phyloP scores from a whole-genome alignment of 2,888 invertebrate species.

The Leptinotarsa haldemani region DNA sequence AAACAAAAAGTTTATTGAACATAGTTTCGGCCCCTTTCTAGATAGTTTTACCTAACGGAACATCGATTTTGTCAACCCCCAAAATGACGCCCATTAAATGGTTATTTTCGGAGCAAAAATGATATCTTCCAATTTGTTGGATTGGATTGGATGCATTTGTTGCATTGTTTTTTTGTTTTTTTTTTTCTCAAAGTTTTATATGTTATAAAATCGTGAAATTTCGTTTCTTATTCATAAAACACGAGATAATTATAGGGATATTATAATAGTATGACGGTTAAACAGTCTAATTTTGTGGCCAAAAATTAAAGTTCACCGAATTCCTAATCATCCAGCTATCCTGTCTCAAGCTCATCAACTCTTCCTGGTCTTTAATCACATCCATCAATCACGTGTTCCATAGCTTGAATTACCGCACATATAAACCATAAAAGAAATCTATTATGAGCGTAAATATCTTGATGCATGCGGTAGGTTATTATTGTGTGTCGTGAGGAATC shows the following conservation, averaged over 20 bases:
- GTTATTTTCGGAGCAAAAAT: too few relatives aligned
- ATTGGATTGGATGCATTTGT: too few relatives aligned
- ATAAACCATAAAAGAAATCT: constrained; percentile 21
- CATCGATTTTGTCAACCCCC: too few relatives aligned
- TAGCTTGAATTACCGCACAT: constrained; percentile 20
- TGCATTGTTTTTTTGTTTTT: too few relatives aligned
- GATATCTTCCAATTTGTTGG: too few relatives aligned
- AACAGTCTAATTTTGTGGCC: neutral
- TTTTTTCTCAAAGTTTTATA: too few relatives aligned
- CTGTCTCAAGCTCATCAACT: constrained; percentile 6
- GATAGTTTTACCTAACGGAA: too few relatives aligned
- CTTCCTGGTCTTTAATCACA: constrained; percentile 16
- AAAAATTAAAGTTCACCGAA: neutral
- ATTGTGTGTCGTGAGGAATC: constrained; percentile 19
- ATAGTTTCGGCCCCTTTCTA: too few relatives aligned
- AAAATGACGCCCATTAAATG: too few relatives aligned
- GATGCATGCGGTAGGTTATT: constrained; percentile 32
- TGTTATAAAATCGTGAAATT: too few relatives aligned
- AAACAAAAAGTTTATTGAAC: too few relatives aligned
- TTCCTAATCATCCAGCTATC: constrained; percentile 5
- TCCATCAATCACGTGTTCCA: constrained; percentile 15
- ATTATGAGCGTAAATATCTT: constrained; percentile 32
- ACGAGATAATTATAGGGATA: neutral
- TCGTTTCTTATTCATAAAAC: too few relatives aligned
- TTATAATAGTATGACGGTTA: neutral